These are phyloP conservation scores for Gryon sp. DNA, from an alignment of 1,140 invertebrate genomes.

Conservation along the genomic window DNA sequence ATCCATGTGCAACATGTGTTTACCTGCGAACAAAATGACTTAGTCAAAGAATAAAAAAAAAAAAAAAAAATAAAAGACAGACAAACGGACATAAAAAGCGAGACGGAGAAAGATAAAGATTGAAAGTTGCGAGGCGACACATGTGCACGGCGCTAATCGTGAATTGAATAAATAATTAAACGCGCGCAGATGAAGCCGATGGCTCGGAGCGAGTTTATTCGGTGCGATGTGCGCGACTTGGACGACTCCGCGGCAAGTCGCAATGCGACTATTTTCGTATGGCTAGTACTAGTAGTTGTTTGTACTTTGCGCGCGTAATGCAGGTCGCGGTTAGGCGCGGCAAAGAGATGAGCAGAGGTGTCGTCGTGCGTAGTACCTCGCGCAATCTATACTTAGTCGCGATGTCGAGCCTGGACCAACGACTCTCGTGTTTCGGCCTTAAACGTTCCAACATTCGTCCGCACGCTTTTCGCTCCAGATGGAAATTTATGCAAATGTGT, in stretches of 20 bases:
- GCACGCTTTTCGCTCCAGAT: conserved; percentile 16
- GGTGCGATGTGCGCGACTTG: conserved; percentile 3
- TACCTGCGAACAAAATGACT: too few species aligned
- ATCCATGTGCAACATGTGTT: too few species aligned
- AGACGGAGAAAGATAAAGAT: background rate
- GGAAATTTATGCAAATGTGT: conserved; percentile 37
- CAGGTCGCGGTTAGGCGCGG: conserved; percentile 72
- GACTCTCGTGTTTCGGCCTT: conserved; percentile 38
- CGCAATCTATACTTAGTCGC: conserved; percentile 67
- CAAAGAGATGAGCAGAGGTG: conserved; percentile 66
- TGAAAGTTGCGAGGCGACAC: background rate
- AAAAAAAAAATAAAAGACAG: too few species aligned
- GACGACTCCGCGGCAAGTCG: conserved; percentile 11
- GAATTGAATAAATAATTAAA: conserved; percentile 27
- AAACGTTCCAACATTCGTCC: conserved; percentile 6
- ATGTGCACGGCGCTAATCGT: conserved; percentile 3
- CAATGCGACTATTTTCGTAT: conserved; percentile 60
- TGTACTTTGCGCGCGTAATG: conserved; percentile 67
- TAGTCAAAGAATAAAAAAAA: too few species aligned
- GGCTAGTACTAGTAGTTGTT: too few species aligned
- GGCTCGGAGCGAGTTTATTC: conserved; percentile 7
- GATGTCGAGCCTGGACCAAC: conserved; percentile 65
- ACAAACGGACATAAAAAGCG: background rate
- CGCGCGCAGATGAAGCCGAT: conserved; percentile 8
- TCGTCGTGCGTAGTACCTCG: conserved; percentile 45